Percentiles rank a stretch among this genome's conserved stretches.
These are phyloP conservation scores for Copidosoma floridanum DNA, from an alignment of 1,140 invertebrate species.

Conservation along the genomic window DNA sequence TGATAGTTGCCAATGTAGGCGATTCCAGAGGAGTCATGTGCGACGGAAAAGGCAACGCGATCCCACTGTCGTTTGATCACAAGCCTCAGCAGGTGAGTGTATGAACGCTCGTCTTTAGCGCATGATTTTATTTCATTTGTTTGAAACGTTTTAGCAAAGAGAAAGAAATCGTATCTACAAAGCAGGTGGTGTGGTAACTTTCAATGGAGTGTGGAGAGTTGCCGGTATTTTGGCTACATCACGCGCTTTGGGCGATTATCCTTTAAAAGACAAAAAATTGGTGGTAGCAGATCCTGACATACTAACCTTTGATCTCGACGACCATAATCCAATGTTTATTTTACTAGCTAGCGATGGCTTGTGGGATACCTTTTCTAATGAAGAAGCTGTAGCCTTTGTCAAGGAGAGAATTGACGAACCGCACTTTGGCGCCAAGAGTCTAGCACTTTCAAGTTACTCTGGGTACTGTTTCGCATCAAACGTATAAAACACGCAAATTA, in stretches of 20 bases:
- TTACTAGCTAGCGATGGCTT: conserved; percentile 92
- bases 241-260: conserved; percentile 90
- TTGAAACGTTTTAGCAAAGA: conserved; percentile 62
- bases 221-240: conserved; percentile 95
- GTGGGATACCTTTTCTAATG: conserved; percentile 94
- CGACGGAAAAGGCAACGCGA: conserved; percentile 82
- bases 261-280: conserved; percentile 89
- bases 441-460: conserved; percentile 87
- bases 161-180: conserved; percentile 86
- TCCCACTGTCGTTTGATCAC: conserved; percentile 93
- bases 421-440: conserved; percentile 84
- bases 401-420: conserved; percentile 79
- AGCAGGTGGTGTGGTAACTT: conserved; percentile 90
- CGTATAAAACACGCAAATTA: conserved; percentile 6
- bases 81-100: conserved; percentile 94
- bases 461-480: conserved; percentile 38
- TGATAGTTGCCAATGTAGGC: conserved; percentile 94
- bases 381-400: conserved; percentile 88
- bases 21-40: conserved; percentile 95
- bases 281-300: conserved; percentile 95
- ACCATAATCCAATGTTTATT: conserved; percentile 84
- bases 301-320: conserved; percentile 83
- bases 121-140: conserved; percentile 3
- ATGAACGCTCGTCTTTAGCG: background rate
- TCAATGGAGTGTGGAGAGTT: conserved; percentile 95